Evolutionary conservation across 1,140 invertebrate genomes (phyloP).

Genomic region (Patella vulgata): DNA sequence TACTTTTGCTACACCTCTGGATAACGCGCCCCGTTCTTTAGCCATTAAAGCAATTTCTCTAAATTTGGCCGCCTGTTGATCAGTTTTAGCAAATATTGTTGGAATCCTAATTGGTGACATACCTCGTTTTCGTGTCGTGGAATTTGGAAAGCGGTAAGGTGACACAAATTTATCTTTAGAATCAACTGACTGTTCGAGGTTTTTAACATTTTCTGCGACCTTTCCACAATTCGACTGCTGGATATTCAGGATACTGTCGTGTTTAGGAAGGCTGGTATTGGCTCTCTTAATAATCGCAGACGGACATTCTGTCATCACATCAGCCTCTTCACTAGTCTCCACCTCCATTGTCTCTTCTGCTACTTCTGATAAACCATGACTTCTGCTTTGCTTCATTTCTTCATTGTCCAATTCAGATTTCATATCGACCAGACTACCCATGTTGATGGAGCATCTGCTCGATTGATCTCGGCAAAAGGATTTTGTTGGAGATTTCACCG

Average conservation of each 20-base stretch:
- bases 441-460: too few relatives aligned
- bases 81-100: slow-evolving; percentile 49
- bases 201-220: slow-evolving; percentile 43
- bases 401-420: too few relatives aligned
- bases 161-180: slow-evolving; percentile 34
- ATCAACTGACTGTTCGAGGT: slow-evolving; percentile 34
- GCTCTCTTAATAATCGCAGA: slow-evolving; percentile 44
- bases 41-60: slow-evolving; percentile 19
- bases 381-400: too few relatives aligned
- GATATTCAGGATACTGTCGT: slow-evolving; percentile 53
- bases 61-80: slow-evolving; percentile 25
- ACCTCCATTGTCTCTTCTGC: too few relatives aligned
- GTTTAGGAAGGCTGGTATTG: slow-evolving; percentile 41
- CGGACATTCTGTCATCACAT: not conserved
- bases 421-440: too few relatives aligned
- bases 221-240: slow-evolving; percentile 43
- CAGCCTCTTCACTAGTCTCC: too few relatives aligned
- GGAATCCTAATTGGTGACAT: slow-evolving; percentile 54
- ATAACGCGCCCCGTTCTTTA: not conserved
- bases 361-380: too few relatives aligned
- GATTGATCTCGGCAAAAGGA: not conserved
- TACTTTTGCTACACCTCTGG: slow-evolving; percentile 33
- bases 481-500: slow-evolving; percentile 26
- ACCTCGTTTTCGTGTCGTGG: slow-evolving; percentile 39
- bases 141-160: slow-evolving; percentile 46